Conservation (phyloP, 2,113 vertebrate species). For the Narcine bancroftii region DNA sequence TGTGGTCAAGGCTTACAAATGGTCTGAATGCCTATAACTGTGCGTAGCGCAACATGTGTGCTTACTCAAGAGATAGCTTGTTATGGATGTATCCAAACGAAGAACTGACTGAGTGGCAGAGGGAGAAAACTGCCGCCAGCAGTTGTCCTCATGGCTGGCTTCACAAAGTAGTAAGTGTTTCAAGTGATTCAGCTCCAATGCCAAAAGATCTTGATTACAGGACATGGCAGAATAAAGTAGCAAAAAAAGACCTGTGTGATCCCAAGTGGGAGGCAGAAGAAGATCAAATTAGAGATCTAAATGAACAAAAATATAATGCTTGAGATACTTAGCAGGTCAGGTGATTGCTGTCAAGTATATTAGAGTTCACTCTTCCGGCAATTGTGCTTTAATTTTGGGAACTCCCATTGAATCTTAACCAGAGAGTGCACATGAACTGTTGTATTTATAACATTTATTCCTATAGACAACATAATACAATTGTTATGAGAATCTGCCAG, state of each 20-base stretch:
- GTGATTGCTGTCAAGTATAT: too few relatives aligned
- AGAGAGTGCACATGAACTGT: background rate
- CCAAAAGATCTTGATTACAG: background rate
- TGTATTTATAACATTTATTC: background rate
- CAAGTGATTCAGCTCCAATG: background rate
- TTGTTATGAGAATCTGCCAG: background rate
- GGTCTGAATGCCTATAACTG: background rate
- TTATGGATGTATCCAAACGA: background rate
- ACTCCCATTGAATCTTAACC: background rate
- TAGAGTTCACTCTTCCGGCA: too few relatives aligned
- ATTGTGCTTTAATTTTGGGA: too few relatives aligned
- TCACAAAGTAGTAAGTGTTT: background rate
- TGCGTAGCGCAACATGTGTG: background rate
- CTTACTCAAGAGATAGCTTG: background rate
- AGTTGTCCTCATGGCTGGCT: background rate
- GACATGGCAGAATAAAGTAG: background rate
- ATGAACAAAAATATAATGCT: too few relatives aligned
- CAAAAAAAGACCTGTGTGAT: background rate
- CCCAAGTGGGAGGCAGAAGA: too few relatives aligned
- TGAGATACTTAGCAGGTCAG: too few relatives aligned
- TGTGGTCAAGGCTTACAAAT: background rate
- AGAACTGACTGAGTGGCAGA: background rate
- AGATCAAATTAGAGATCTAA: background rate
- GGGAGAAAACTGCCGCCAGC: background rate
- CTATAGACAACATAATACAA: background rate